Conservation (phyloP, 2,113 vertebrate species). For the Otolemur garnettii region DNA sequence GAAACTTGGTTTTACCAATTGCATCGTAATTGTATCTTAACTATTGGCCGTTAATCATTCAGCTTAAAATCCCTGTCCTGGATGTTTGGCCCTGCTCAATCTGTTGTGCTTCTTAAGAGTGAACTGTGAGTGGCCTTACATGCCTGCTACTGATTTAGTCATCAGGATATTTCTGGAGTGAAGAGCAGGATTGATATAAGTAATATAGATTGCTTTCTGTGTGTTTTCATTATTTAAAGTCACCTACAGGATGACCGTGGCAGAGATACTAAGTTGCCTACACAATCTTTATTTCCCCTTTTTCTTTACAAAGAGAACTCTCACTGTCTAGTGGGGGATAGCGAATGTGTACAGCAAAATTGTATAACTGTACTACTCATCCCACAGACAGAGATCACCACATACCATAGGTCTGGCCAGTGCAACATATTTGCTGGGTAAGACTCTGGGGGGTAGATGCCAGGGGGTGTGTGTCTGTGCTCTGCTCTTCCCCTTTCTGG, state of each 20-base stretch:
- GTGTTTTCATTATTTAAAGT: not conserved
- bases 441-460: not conserved
- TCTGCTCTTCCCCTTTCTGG: not conserved
- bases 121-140: too few relatives aligned
- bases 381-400: not conserved
- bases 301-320: not conserved
- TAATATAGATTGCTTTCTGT: not conserved
- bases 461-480: accelerated
- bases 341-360: not conserved
- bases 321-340: not conserved
- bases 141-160: too few relatives aligned
- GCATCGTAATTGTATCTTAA: not conserved
- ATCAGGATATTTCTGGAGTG: not conserved
- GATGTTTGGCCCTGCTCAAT: not conserved
- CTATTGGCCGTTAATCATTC: not conserved
- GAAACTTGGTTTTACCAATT: not conserved
- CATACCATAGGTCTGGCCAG: not conserved
- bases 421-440: not conserved
- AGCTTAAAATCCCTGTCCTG: not conserved
- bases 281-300: not conserved
- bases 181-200: not conserved
- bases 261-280: not conserved
- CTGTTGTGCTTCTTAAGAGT: not conserved
- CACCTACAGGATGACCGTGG: not conserved
- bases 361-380: not conserved